Evolutionary conservation across 2,113 vertebrate species (phyloP).

Genomic region (Rhinoderma darwinii): DNA sequence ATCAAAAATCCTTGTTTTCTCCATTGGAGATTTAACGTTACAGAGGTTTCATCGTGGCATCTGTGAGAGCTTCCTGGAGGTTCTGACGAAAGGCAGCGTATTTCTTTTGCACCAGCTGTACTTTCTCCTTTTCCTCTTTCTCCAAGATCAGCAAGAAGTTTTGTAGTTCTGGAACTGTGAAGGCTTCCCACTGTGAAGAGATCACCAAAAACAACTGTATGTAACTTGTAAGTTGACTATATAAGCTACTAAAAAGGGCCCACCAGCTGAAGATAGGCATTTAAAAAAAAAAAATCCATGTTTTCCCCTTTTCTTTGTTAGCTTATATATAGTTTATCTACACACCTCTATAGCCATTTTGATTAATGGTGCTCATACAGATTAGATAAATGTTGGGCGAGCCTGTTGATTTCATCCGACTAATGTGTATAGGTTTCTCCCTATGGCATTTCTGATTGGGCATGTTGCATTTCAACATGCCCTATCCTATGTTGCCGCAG

Average conservation of each 20-base stretch:
- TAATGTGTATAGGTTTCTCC: too few species aligned
- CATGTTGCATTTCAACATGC: too few species aligned
- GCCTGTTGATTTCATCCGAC: too few species aligned
- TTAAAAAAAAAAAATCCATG: not conserved
- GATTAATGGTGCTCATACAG: too few species aligned
- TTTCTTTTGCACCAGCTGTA: constrained; percentile 85
- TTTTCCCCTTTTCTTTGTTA: not conserved
- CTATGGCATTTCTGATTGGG: too few species aligned
- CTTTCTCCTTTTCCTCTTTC: constrained; percentile 90
- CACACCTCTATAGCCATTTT: not conserved
- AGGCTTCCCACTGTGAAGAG: constrained; percentile 88
- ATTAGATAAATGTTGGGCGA: too few species aligned
- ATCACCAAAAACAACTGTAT: constrained; percentile 9
- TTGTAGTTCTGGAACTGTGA: constrained; percentile 95
- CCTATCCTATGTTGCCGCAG: too few species aligned
- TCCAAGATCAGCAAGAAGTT: constrained; percentile 93
- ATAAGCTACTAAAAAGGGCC: not conserved
- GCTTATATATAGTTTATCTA: not conserved
- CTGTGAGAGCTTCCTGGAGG: constrained; percentile 81
- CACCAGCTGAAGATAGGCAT: too few species aligned
- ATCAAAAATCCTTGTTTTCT: not conserved
- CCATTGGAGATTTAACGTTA: constrained; percentile 64
- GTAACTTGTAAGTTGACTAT: not conserved
- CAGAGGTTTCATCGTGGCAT: constrained; percentile 75
- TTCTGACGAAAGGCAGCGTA: constrained; percentile 82